A percentile compares a stretch with the other conserved stretches of the same genome.
These are phyloP conservation scores for Caenorhabditis wallacei DNA, from an alignment of 2,888 invertebrate genomes.

Conservation along the genomic window DNA sequence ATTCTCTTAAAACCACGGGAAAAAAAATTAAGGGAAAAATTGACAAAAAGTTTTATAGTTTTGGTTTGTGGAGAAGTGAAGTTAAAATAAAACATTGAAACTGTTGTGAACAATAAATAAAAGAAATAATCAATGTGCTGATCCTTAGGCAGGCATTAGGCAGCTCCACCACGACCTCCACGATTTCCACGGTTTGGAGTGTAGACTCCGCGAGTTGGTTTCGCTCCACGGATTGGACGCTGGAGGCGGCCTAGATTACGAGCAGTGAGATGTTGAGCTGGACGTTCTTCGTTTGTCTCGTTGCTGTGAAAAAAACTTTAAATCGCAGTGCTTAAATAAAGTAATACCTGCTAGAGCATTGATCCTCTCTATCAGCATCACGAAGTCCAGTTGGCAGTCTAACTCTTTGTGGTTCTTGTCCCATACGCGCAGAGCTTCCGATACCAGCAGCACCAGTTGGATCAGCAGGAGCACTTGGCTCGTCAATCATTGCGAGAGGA, in stretches of 20 bases:
- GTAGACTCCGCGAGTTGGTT: constrained; percentile 62
- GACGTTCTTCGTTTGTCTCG: constrained; percentile 55
- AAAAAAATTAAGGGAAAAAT: neutral
- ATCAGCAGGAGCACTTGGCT: constrained; percentile 60
- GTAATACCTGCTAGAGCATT: constrained; percentile 71
- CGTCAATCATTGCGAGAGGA: constrained; percentile 45
- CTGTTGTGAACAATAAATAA: neutral
- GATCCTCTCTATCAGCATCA: constrained; percentile 68
- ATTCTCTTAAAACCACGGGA: neutral
- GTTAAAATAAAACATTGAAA: neutral
- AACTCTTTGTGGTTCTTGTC: constrained; percentile 37
- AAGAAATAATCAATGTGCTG: neutral
- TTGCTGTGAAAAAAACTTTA: constrained; percentile 52
- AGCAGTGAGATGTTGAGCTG: constrained; percentile 1
- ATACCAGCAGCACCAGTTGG: constrained; percentile 57
- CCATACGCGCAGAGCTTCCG: constrained; percentile 42
- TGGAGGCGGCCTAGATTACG: constrained; percentile 15
- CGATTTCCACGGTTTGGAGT: constrained; percentile 36
- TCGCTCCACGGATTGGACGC: constrained; percentile 30
- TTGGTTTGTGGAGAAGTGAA: neutral
- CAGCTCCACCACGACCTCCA: constrained; percentile 29
- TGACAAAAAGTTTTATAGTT: neutral
- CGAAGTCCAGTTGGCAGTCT: constrained; percentile 55
- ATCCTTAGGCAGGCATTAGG: neutral
- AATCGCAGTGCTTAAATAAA: neutral